Conservation (phyloP, 2,113 vertebrate genomes). For the pig (Sus scrofa) region DNA sequence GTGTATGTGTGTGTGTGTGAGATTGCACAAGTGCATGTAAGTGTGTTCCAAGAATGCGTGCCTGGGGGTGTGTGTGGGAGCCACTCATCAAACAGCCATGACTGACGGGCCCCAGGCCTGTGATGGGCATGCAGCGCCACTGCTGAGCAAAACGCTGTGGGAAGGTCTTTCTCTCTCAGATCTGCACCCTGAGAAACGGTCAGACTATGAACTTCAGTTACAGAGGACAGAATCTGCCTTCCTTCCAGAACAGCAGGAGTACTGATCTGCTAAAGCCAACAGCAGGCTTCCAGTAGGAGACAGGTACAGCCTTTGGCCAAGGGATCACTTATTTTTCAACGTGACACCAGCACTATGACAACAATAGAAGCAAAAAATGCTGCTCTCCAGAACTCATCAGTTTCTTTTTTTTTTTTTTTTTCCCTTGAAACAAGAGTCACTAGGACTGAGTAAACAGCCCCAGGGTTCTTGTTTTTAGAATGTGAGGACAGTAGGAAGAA, state of each 20-base stretch:
- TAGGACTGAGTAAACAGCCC: neutral
- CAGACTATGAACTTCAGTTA: neutral
- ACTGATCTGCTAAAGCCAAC: neutral
- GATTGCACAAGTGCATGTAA: neutral
- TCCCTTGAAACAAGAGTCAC: neutral
- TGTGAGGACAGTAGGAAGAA: neutral
- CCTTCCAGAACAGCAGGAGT: neutral
- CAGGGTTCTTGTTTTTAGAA: neutral
- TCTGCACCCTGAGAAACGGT: neutral
- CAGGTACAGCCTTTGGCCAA: neutral
- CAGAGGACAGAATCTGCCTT: neutral
- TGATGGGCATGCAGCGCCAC: neutral
- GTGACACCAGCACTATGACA: neutral
- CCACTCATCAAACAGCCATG: neutral
- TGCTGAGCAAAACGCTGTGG: neutral
- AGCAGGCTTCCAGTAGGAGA: neutral
- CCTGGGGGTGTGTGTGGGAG: neutral
- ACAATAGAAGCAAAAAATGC: neutral
- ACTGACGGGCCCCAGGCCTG: neutral
- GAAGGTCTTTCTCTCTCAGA: neutral
- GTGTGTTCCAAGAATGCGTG: neutral
- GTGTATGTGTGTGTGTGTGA: neutral
- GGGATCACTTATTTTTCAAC: neutral
- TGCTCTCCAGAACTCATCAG: neutral
- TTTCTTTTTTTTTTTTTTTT: neutral